phyloP scores from a whole-genome alignment of 2,888 invertebrate genomes.

The Athrips mouffetella region DNA sequence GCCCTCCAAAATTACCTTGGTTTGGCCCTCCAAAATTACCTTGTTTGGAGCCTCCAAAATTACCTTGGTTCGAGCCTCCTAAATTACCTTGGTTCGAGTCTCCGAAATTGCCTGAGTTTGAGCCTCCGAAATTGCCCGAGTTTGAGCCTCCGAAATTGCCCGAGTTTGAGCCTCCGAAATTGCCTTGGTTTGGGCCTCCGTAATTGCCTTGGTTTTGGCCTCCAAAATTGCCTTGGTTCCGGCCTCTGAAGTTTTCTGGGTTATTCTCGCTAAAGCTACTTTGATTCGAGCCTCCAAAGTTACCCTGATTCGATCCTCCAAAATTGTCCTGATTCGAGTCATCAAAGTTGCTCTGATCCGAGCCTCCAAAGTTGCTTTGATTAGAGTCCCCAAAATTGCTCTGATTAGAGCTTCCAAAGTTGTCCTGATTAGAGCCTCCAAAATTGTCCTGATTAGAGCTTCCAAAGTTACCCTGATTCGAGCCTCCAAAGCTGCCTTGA shows the following conservation, averaged over 20 bases:
- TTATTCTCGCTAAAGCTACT: not conserved
- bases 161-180: no score
- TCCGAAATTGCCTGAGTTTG: no score
- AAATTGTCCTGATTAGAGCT: not conserved
- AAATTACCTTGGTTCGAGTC: not conserved
- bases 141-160: not conserved
- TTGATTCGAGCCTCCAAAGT: not conserved
- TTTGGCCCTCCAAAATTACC: not conserved
- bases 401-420: not conserved
- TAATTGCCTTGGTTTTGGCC: not conserved
- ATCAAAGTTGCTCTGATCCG: not conserved
- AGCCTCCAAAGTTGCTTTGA: not conserved
- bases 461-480: not conserved
- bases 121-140: no score
- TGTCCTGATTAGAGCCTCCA: conserved; percentile 2
- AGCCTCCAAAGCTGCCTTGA: not conserved
- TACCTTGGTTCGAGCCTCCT: conserved; percentile 3
- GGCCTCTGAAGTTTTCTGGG: not conserved
- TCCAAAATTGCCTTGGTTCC: not conserved
- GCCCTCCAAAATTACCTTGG: not conserved
- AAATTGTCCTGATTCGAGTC: not conserved
- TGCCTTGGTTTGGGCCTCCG: not conserved
- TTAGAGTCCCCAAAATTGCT: not conserved
- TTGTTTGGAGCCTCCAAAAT: not conserved
- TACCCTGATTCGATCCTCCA: not conserved